Percentiles rank a stretch among this genome's conserved stretches.
Evolutionary conservation across 2,113 vertebrate genomes (phyloP).

Genomic region (Grallaria varia): DNA sequence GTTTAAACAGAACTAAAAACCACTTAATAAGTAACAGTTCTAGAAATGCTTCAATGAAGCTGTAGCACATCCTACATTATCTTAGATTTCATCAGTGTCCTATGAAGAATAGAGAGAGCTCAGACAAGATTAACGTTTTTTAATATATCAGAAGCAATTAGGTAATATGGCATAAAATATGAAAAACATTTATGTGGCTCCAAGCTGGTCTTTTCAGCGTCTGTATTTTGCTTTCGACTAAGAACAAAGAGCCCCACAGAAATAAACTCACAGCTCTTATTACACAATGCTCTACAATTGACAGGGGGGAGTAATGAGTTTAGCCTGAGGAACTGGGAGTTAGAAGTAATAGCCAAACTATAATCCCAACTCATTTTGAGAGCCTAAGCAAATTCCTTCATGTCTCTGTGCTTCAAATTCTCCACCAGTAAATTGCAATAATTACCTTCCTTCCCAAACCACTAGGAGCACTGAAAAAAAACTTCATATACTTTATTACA

Average conservation of each 20-base stretch:
- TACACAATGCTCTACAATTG: not conserved
- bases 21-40: not conserved
- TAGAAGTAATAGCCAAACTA: not conserved
- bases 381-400: not conserved
- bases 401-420: not conserved
- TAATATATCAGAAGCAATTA: constrained; percentile 31
- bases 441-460: not conserved
- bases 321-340: not conserved
- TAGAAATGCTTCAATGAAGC: not conserved
- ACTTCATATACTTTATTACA: not conserved
- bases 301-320: not conserved
- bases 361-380: not conserved
- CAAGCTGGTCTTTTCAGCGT: not conserved
- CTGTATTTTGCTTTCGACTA: not conserved
- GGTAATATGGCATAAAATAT: constrained; percentile 17
- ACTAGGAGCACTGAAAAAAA: not conserved
- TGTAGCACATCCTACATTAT: not conserved
- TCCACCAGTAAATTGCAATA: not conserved
- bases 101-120: not conserved
- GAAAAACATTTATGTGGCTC: constrained; percentile 2
- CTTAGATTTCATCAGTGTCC: not conserved
- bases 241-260: not conserved
- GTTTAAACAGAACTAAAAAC: constrained; percentile 14
- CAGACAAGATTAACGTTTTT: not conserved
- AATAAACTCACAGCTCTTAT: not conserved